Conservation (phyloP, 2,888 invertebrate genomes). For the Eupithecia centaureata region DNA sequence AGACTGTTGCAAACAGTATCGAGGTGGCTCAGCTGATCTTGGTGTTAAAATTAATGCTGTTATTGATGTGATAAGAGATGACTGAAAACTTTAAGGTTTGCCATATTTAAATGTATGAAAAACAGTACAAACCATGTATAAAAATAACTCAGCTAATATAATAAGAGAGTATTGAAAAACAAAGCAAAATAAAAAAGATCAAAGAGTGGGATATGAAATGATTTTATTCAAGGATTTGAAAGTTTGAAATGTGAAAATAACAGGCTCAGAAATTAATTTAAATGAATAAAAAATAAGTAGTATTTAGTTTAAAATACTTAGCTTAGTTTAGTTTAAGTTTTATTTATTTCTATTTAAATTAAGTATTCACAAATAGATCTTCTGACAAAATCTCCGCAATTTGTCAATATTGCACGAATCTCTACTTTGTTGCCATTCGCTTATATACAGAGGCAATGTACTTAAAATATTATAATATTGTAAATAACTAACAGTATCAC, state of each 20-base stretch:
- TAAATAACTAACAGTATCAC: slow-evolving; percentile 35
- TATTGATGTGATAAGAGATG: slow-evolving; percentile 58
- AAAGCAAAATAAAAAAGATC: neutral
- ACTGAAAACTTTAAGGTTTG: slow-evolving; percentile 46
- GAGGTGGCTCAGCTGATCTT: neutral
- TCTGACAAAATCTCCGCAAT: slow-evolving; percentile 32
- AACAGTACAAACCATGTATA: slow-evolving; percentile 70
- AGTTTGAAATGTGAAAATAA: neutral
- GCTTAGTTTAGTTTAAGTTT: slow-evolving; percentile 27
- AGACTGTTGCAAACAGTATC: neutral
- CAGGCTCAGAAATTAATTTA: slow-evolving; percentile 29
- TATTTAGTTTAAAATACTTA: slow-evolving; percentile 16
- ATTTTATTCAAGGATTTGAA: neutral
- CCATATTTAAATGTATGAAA: slow-evolving; percentile 59
- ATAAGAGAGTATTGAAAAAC: neutral
- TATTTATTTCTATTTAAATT: slow-evolving; percentile 42
- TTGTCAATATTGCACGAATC: slow-evolving; percentile 38
- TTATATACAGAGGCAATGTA: slow-evolving; percentile 59
- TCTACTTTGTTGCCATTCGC: slow-evolving; percentile 47
- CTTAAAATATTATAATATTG: slow-evolving; percentile 51
- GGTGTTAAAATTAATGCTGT: slow-evolving; percentile 1
- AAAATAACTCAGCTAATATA: slow-evolving; percentile 5
- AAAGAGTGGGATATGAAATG: neutral
- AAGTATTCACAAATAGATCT: slow-evolving; percentile 31
- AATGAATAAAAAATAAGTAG: slow-evolving; percentile 10